phyloP scores from a whole-genome alignment of 2,113 vertebrate genomes.

The Malurus elegans region DNA sequence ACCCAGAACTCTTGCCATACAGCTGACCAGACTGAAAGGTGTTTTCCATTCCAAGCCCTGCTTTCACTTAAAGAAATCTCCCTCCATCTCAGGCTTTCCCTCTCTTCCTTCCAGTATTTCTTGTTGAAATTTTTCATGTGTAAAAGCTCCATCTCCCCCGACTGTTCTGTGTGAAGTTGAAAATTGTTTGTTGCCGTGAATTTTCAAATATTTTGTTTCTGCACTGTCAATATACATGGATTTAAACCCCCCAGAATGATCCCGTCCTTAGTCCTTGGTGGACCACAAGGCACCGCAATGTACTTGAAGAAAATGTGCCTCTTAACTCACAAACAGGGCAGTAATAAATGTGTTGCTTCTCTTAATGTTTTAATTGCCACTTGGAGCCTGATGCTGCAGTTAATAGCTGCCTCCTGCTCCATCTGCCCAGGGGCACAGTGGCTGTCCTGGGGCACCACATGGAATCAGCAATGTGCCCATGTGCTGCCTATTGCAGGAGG shows the following conservation, averaged over 20 bases:
- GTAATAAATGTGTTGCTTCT: neutral
- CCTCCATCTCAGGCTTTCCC: neutral
- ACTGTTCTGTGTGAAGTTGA: neutral
- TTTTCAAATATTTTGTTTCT: neutral
- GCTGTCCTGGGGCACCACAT: neutral
- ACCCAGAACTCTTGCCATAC: neutral
- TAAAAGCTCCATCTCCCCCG: neutral
- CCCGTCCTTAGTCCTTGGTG: neutral
- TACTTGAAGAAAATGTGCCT: neutral
- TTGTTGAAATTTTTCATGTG: neutral
- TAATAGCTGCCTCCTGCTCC: neutral
- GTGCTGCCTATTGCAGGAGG: neutral
- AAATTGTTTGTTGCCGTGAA: neutral
- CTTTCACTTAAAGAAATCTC: neutral
- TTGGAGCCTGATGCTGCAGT: neutral
- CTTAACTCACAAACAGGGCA: neutral
- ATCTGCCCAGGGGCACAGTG: neutral
- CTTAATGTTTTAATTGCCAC: neutral
- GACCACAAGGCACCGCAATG: accelerated
- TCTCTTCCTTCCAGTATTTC: neutral
- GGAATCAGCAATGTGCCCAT: neutral
- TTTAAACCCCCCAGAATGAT: neutral
- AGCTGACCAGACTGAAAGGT: neutral
- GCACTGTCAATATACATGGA: neutral
- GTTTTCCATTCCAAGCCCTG: neutral